Percentiles rank a stretch among this genome's conserved stretches.
phyloP scores from a whole-genome alignment of 2,113 vertebrate genomes.

The Campylomormyrus numenius region DNA sequence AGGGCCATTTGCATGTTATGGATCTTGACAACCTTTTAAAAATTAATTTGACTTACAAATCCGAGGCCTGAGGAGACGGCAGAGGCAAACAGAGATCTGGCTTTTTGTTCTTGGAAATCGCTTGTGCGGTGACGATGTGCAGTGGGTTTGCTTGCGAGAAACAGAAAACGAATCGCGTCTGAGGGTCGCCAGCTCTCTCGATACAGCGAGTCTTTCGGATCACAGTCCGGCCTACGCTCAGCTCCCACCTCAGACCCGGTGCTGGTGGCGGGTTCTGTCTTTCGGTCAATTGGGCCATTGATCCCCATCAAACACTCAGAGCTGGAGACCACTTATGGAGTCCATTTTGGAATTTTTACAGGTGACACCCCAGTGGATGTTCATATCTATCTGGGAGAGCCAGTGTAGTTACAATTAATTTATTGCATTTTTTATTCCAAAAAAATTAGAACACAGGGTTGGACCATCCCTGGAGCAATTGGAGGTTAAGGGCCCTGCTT shows the following conservation, averaged over 20 bases:
- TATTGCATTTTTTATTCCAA: not conserved
- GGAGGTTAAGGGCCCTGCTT: not conserved
- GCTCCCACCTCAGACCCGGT: not conserved
- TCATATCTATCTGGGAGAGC: not conserved
- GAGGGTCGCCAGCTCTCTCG: not conserved
- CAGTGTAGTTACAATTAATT: not conserved
- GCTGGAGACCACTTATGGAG: not conserved
- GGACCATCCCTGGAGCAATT: not conserved
- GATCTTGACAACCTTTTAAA: slow-evolving; percentile 39
- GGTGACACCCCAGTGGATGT: not conserved
- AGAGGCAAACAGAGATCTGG: slow-evolving; percentile 25
- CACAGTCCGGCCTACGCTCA: not conserved
- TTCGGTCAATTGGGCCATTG: not conserved
- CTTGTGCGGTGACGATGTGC: not conserved
- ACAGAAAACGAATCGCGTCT: not conserved
- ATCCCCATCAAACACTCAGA: not conserved
- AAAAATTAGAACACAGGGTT: not conserved
- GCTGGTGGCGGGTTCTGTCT: not conserved
- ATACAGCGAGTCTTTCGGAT: not conserved
- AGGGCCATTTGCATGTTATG: slow-evolving; percentile 39
- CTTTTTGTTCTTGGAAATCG: not conserved
- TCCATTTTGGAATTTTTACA: not conserved
- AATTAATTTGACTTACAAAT: slow-evolving; percentile 47
- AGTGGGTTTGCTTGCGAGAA: not conserved
- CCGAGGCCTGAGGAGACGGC: slow-evolving; percentile 31